phyloP scores from a whole-genome alignment of 2,888 invertebrate genomes.

The Athalia circularis region DNA sequence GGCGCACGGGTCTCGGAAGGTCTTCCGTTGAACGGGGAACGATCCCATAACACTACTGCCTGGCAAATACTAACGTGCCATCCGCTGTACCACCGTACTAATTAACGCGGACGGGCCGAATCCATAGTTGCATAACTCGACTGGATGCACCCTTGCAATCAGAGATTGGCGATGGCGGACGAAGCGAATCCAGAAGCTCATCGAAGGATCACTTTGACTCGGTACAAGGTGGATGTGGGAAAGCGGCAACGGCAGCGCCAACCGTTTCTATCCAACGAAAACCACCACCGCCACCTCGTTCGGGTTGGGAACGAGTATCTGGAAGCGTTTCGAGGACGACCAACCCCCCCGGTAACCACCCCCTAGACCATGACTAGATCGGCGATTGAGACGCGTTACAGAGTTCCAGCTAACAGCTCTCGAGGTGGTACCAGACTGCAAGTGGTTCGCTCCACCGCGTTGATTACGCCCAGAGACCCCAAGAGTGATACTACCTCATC shows the following conservation, averaged over 20 bases:
- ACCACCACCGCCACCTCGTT: background rate
- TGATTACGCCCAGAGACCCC: conserved; percentile 58
- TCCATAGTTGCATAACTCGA: conserved; percentile 35
- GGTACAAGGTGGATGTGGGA: conserved; percentile 35
- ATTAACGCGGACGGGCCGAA: conserved; percentile 18
- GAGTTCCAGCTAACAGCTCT: conserved; percentile 51
- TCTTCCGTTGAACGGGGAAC: too few relatives aligned
- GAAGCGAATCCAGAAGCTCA: background rate
- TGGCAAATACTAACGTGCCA: background rate
- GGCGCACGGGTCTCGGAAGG: too few relatives aligned
- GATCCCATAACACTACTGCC: too few relatives aligned
- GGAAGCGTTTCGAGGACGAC: background rate
- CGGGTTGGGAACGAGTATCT: background rate
- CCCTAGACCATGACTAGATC: conserved; percentile 55
- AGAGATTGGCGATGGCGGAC: background rate
- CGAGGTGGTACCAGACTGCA: conserved; percentile 47
- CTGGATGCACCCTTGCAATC: conserved; percentile 55
- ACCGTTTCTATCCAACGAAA: background rate
- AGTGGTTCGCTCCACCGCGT: conserved; percentile 56
- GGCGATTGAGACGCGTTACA: conserved; percentile 51
- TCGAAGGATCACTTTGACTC: conserved; percentile 59
- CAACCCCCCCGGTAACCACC: background rate
- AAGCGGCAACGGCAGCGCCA: background rate
- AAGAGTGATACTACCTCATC: conserved; percentile 54
- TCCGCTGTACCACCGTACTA: background rate